Evolutionary conservation across 2,888 invertebrate species (phyloP).

Genomic region (Himalopsyche kuldschensis): DNA sequence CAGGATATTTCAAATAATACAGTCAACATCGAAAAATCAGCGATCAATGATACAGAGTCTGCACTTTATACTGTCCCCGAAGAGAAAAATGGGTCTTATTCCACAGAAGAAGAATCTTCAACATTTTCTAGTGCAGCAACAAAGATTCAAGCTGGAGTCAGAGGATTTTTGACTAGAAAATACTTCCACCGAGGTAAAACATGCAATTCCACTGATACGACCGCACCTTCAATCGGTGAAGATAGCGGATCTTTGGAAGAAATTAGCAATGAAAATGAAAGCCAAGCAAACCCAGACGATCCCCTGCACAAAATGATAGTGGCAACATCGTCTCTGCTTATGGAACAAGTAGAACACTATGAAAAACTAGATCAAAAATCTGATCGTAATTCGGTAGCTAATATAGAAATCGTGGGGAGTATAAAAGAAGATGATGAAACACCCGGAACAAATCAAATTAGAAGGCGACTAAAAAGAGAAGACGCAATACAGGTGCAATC

Average conservation of each 20-base stretch:
- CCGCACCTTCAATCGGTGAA: slow-evolving; percentile 47
- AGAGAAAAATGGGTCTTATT: slow-evolving; percentile 53
- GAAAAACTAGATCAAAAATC: slow-evolving; percentile 29
- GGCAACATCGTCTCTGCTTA: slow-evolving; percentile 27
- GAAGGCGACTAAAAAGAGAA: slow-evolving; percentile 56
- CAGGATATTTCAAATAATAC: not conserved
- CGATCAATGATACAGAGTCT: not conserved
- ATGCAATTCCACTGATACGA: slow-evolving; percentile 49
- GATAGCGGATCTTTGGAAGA: slow-evolving; percentile 45
- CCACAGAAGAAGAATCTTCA: slow-evolving; percentile 55
- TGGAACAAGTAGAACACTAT: slow-evolving; percentile 37
- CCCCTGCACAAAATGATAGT: slow-evolving; percentile 33
- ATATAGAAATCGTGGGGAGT: slow-evolving; percentile 29
- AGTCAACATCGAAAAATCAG: not conserved
- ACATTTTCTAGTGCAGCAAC: slow-evolving; percentile 63
- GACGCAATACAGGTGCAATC: slow-evolving; percentile 58
- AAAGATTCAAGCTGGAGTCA: slow-evolving; percentile 68
- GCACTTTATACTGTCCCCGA: slow-evolving; percentile 57
- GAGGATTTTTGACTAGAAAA: slow-evolving; percentile 67
- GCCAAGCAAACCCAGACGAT: slow-evolving; percentile 24
- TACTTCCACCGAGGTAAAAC: slow-evolving; percentile 53
- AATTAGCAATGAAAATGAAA: slow-evolving; percentile 12
- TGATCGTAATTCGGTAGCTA: slow-evolving; percentile 13
- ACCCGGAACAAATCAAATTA: slow-evolving; percentile 46
- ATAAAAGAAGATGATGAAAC: slow-evolving; percentile 25